Base-by-base conservation (phyloP, 2,113 vertebrate genomes). In the Ramphastos sulfuratus region DNA sequence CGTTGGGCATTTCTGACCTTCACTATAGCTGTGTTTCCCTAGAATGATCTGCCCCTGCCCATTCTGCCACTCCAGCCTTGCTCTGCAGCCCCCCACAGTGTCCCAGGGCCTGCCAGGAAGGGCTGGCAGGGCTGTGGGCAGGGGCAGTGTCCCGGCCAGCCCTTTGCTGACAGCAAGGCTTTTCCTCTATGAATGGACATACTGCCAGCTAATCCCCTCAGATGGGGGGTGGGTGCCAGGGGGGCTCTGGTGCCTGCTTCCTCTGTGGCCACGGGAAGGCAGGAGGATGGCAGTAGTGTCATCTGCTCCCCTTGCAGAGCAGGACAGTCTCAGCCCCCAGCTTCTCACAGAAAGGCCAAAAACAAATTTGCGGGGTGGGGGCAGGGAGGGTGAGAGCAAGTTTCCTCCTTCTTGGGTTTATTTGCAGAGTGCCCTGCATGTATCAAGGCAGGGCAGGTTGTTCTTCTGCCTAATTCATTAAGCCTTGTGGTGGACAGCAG, bases 111-210 rank as follows among this genome's bases (percentile, higher is more conserved):
- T 10, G 15, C 37, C 4, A 5, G 55, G 24, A 30, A 19, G 50
- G 37, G 79, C 55, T 1, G 14, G 44, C 78, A 21, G 69, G 50
- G 46, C 83, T 82, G 71, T 0, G 0, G 59, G 23, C 48, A 35
- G 44, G 27, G 39, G 44, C 63, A 54, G 52, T 3, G 4, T 9
- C 30, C 76, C 7, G 4, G 24, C 27, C 39, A 69, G 74, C 77
- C 79, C 80, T 90, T 54, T 95, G 94, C 96, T 96, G 96, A 95
- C 93, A 12, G 59, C 0, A 14, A 58, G 58, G 25, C 88, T 95
- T 94, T 94, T 87, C 83, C 81, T 80, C 59, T 55, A 10, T 87
- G 91, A 92, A 48, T 64, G 66, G 74, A 92, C 79, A 78, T 95
- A 71, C 11, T 1, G 1, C 52, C 7, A 6, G 73, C 65, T 96